Percentiles rank a stretch among this genome's conserved stretches.
Conservation (phyloP, 2,888 invertebrate species). For the Torymus texanus region DNA sequence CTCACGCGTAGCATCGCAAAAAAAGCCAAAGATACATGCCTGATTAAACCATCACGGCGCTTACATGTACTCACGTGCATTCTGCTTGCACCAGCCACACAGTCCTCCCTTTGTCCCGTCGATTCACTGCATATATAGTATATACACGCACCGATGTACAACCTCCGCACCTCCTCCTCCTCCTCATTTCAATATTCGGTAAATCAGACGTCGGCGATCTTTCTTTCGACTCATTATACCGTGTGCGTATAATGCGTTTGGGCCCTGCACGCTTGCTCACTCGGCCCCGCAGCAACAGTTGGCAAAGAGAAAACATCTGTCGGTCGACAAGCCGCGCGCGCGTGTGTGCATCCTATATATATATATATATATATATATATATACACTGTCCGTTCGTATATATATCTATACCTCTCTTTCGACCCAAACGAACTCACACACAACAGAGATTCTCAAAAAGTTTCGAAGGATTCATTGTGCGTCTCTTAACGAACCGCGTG, state of each 20-base stretch:
- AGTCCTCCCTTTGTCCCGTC: too few relatives aligned
- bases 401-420: background rate
- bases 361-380: background rate
- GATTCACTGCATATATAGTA: too few relatives aligned
- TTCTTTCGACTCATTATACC: slow-evolving; percentile 51
- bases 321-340: slow-evolving; percentile 60
- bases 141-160: slow-evolving; percentile 1
- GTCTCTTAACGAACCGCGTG: background rate
- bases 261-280: slow-evolving; percentile 55
- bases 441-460: slow-evolving; percentile 39
- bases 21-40: too few relatives aligned
- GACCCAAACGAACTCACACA: too few relatives aligned
- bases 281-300: slow-evolving; percentile 68
- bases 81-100: too few relatives aligned
- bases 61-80: too few relatives aligned
- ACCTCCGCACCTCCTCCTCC: slow-evolving; percentile 22
- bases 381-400: background rate
- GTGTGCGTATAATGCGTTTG: background rate
- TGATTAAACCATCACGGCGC: too few relatives aligned
- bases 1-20: too few relatives aligned
- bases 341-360: background rate
- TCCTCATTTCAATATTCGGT: slow-evolving; percentile 59
- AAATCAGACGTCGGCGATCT: slow-evolving; percentile 59
- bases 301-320: slow-evolving; percentile 73
- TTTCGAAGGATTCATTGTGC: background rate